Evolutionary conservation across 2,113 vertebrate genomes (phyloP).

Genomic region (Nannospalax galili): DNA sequence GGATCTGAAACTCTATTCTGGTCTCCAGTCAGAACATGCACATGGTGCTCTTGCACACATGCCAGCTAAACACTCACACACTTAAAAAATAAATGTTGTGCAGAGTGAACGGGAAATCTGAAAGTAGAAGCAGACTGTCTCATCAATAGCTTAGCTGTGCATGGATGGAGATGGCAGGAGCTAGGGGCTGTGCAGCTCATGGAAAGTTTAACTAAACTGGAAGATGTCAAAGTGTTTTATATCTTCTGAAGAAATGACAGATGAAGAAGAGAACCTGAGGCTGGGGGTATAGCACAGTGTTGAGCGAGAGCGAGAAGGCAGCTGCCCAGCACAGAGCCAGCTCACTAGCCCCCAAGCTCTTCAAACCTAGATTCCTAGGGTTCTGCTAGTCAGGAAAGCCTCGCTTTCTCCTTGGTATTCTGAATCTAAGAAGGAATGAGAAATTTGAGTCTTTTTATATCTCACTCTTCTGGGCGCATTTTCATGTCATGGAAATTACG

Average conservation of each 20-base stretch:
- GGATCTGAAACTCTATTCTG: no score
- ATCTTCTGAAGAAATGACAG: not conserved
- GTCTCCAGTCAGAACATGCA: no score
- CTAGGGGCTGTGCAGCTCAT: not conserved
- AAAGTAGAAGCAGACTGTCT: not conserved
- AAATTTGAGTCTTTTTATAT: conserved; percentile 25
- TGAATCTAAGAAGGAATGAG: not conserved
- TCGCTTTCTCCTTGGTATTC: not conserved
- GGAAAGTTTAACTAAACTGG: not conserved
- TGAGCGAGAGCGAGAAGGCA: not conserved
- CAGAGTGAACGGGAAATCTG: not conserved
- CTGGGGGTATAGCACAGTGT: not conserved
- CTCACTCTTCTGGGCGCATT: not conserved
- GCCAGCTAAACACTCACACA: no score
- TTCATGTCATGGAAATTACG: not conserved
- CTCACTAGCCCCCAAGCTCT: not conserved
- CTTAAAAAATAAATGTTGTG: not conserved
- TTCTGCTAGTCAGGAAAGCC: not conserved
- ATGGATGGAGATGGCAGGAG: not conserved
- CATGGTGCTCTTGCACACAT: not conserved
- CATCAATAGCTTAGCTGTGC: not conserved
- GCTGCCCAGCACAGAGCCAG: not conserved
- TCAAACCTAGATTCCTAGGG: not conserved
- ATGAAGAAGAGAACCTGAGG: not conserved
- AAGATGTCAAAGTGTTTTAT: not conserved